Percentiles rank a stretch among this genome's conserved stretches.
Evolutionary conservation across 2,113 vertebrate species (phyloP).

Genomic region (Peromyscus maniculatus): DNA sequence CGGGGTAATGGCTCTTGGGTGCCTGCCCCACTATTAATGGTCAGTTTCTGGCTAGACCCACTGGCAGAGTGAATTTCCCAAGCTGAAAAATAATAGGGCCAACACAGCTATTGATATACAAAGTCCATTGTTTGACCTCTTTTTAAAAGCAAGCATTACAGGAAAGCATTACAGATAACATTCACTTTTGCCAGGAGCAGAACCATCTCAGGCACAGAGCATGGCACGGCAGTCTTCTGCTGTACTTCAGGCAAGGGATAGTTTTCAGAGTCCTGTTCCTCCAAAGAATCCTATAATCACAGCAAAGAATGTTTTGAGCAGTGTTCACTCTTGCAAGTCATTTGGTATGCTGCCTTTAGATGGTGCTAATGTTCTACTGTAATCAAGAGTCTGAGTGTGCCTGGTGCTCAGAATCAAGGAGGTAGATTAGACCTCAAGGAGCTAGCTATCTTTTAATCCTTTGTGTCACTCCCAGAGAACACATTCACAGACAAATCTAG

Average conservation of each 20-base stretch:
- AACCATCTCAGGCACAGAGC: background rate
- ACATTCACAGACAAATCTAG: background rate
- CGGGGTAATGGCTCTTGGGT: background rate
- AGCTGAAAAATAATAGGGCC: background rate
- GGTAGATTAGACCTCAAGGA: background rate
- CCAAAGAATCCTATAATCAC: constrained; percentile 16
- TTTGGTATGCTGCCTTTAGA: constrained; percentile 82
- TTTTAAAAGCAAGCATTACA: background rate
- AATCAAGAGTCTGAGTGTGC: background rate
- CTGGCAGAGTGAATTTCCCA: constrained; percentile 5
- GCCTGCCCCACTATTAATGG: background rate
- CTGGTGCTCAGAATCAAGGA: constrained; percentile 20
- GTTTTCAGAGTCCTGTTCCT: background rate
- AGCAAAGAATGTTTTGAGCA: constrained; percentile 31
- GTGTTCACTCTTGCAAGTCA: background rate
- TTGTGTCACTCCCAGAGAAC: background rate
- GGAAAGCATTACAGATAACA: background rate
- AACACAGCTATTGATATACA: background rate
- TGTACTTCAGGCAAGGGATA: background rate
- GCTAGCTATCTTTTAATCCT: background rate
- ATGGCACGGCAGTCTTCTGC: background rate
- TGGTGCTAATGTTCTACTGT: constrained; percentile 82
- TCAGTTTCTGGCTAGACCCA: constrained; percentile 22
- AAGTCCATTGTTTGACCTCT: background rate
- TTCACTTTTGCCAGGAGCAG: background rate